These are phyloP conservation scores for Dicyrtoma fusca DNA, from an alignment of 2,888 invertebrate genomes.

Conservation along the genomic window DNA sequence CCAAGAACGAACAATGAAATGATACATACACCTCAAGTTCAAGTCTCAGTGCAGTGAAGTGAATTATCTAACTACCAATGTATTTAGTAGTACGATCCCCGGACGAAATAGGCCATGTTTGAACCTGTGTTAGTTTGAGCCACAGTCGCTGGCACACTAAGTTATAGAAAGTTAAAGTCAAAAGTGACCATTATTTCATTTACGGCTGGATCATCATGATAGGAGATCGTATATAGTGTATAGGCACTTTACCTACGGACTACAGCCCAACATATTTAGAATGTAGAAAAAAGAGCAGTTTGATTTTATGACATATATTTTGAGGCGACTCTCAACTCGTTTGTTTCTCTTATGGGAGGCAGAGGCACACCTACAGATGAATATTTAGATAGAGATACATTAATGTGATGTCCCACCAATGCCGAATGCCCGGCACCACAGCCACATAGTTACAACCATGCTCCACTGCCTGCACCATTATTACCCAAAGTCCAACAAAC, in stretches of 20 bases:
- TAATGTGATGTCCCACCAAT: slow-evolving; percentile 29
- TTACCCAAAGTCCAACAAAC: background rate
- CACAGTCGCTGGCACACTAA: no score
- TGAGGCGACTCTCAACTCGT: slow-evolving; percentile 32
- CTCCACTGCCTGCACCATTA: no score
- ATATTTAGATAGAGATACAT: slow-evolving; percentile 37
- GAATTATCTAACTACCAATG: no score
- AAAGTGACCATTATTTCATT: slow-evolving; percentile 13
- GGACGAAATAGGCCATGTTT: no score
- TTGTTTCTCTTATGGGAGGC: slow-evolving; percentile 11
- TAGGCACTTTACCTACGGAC: no score
- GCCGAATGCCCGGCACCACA: slow-evolving; percentile 18
- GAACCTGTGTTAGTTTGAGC: no score
- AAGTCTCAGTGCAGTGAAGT: no score
- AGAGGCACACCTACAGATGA: slow-evolving; percentile 37
- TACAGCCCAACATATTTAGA: background rate
- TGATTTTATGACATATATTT: slow-evolving; percentile 44
- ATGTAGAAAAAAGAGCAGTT: slow-evolving; percentile 5
- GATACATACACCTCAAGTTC: background rate
- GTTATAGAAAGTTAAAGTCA: no score
- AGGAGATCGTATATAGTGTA: background rate
- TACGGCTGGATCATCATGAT: slow-evolving; percentile 15
- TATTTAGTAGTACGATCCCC: no score
- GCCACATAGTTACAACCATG: background rate
- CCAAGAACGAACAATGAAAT: slow-evolving; percentile 9